phyloP scores from a whole-genome alignment of 2,888 invertebrate species.

The Hypolimnas misippus region DNA sequence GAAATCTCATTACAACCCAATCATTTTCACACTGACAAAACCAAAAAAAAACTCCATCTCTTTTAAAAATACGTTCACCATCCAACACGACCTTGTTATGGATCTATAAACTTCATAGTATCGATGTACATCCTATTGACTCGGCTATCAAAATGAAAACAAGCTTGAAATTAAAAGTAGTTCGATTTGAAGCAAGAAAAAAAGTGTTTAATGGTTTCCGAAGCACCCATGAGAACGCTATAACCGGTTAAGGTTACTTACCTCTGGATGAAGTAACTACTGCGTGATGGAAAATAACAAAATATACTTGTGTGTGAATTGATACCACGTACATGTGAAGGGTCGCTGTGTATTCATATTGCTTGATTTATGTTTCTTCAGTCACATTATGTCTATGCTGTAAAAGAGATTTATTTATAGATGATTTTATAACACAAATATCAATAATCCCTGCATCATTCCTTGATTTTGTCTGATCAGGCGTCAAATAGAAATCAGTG shows the following conservation, averaged over 20 bases:
- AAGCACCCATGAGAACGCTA: slow-evolving; percentile 19
- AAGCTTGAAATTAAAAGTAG: slow-evolving; percentile 46
- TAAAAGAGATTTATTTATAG: too few relatives aligned
- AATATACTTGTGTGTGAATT: not conserved
- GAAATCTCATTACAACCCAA: not conserved
- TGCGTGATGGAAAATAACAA: slow-evolving; percentile 1
- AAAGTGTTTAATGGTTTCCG: slow-evolving; percentile 22
- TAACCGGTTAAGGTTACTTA: slow-evolving; percentile 31
- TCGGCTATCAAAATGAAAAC: slow-evolving; percentile 38
- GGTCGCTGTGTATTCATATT: not conserved
- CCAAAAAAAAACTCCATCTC: not conserved
- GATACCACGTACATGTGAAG: not conserved
- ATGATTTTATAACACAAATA: too few relatives aligned
- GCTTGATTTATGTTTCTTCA: not conserved
- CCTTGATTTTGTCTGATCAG: too few relatives aligned
- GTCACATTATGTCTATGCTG: too few relatives aligned
- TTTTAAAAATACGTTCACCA: slow-evolving; percentile 18
- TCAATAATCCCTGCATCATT: too few relatives aligned
- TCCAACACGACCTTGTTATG: slow-evolving; percentile 18
- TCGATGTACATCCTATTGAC: slow-evolving; percentile 23
- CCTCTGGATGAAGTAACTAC: slow-evolving; percentile 11
- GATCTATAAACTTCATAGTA: slow-evolving; percentile 9
- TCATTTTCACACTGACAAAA: slow-evolving; percentile 2
- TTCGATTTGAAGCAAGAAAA: slow-evolving; percentile 33
- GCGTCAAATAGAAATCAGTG: too few relatives aligned